phyloP scores from a whole-genome alignment of 92 coral and sea anemone species.

The Desmophyllum pertusum region DNA sequence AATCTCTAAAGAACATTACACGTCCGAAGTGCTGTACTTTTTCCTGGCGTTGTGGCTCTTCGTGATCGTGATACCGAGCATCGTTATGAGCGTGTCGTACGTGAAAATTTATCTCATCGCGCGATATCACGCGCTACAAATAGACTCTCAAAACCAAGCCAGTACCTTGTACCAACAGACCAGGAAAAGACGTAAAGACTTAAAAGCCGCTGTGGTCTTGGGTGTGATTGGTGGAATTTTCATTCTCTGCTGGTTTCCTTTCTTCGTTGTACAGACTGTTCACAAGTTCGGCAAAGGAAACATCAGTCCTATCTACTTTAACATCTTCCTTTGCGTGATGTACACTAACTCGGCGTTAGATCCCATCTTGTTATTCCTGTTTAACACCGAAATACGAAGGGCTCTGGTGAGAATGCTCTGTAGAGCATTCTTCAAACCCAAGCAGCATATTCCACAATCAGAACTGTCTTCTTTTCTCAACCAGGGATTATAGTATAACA shows the following conservation, averaged over 20 bases:
- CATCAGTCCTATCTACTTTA: slow-evolving; percentile 79
- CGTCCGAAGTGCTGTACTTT: slow-evolving; percentile 85
- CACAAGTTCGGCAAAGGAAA: slow-evolving; percentile 82
- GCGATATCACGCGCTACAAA: slow-evolving; percentile 79
- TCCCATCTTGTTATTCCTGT: slow-evolving; percentile 74
- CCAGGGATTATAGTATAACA: not conserved
- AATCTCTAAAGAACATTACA: slow-evolving; percentile 76
- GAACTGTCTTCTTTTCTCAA: slow-evolving; percentile 32
- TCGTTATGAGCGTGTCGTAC: slow-evolving; percentile 86
- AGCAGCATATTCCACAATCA: slow-evolving; percentile 8
- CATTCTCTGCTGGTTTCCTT: slow-evolving; percentile 95
- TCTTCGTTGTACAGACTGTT: slow-evolving; percentile 89
- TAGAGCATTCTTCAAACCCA: slow-evolving; percentile 42
- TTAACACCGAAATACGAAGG: slow-evolving; percentile 81
- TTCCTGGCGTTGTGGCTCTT: slow-evolving; percentile 90
- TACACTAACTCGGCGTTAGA: slow-evolving; percentile 93
- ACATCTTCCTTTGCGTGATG: slow-evolving; percentile 87
- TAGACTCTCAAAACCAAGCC: slow-evolving; percentile 53
- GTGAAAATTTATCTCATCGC: slow-evolving; percentile 84
- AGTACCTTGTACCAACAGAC: slow-evolving; percentile 54
- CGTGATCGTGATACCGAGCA: slow-evolving; percentile 82
- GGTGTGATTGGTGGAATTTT: slow-evolving; percentile 95
- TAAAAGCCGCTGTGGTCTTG: slow-evolving; percentile 85
- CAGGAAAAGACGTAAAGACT: slow-evolving; percentile 70
- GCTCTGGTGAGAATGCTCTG: slow-evolving; percentile 72